phyloP scores from a whole-genome alignment of 2,797 vertebrate species.

The Molossus alvarezi region DNA sequence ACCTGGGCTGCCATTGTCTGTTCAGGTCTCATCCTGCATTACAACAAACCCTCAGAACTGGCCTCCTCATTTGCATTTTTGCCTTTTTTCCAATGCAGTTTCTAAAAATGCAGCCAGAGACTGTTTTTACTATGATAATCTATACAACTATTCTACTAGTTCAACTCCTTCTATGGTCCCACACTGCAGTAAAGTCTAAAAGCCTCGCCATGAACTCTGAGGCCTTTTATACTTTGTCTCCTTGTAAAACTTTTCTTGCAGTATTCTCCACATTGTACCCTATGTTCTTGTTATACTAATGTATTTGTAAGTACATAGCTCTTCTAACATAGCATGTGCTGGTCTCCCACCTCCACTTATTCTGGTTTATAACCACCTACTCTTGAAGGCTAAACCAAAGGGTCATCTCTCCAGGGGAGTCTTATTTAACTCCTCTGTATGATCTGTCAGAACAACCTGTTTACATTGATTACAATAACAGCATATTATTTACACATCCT shows the following conservation, averaged over 20 bases:
- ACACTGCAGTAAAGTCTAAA: neutral
- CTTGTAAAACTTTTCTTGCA: neutral
- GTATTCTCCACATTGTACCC: neutral
- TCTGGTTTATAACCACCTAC: neutral
- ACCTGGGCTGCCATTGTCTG: neutral
- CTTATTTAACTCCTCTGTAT: neutral
- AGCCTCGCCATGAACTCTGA: neutral
- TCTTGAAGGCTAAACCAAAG: neutral
- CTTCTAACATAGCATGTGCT: neutral
- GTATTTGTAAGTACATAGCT: neutral
- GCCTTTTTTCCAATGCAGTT: neutral
- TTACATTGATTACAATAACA: neutral
- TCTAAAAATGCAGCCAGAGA: neutral
- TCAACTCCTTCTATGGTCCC: neutral
- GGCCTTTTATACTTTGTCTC: neutral
- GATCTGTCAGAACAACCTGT: neutral
- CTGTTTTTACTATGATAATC: neutral
- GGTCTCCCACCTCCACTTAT: neutral
- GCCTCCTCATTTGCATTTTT: neutral
- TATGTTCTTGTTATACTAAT: neutral
- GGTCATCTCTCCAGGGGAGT: fast-evolving
- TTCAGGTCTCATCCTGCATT: neutral
- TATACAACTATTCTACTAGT: neutral
- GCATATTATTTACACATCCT: neutral
- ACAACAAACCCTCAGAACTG: neutral